Percentiles rank a stretch among this genome's conserved stretches.
phyloP scores from a whole-genome alignment of 2,888 invertebrate genomes.

The Bembecia ichneumoniformis region DNA sequence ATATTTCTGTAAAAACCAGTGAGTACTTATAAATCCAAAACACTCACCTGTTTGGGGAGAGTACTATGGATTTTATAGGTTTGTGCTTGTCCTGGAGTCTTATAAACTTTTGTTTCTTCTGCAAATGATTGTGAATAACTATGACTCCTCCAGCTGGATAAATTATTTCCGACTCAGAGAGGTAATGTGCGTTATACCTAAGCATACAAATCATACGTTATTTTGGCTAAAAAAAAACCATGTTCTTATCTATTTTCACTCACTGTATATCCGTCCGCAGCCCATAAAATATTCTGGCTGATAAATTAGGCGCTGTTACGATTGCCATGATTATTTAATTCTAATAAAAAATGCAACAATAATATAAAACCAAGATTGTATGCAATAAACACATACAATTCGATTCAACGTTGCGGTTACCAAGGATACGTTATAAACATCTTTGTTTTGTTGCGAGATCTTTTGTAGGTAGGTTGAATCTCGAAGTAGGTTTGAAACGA shows the following conservation, averaged over 20 bases:
- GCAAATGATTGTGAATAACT: conserved; percentile 80
- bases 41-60: conserved; percentile 79
- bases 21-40: not conserved
- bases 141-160: conserved; percentile 86
- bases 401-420: too few species aligned
- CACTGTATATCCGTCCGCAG: conserved; percentile 73
- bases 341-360: too few species aligned
- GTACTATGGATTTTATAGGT: conserved; percentile 73
- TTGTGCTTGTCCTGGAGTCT: conserved; percentile 77
- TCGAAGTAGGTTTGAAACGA: too few species aligned
- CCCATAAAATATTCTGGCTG: conserved; percentile 76
- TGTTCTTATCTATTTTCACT: conserved; percentile 20
- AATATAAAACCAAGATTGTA: too few species aligned
- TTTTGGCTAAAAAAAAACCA: not conserved
- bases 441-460: too few species aligned
- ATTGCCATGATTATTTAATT: conserved; percentile 29
- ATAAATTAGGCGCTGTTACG: conserved; percentile 61
- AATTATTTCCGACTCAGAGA: conserved; percentile 81
- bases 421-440: too few species aligned
- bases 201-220: not conserved
- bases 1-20: too few species aligned
- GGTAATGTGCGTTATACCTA: conserved; percentile 79
- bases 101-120: conserved; percentile 81
- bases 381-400: too few species aligned
- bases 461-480: too few species aligned